These are phyloP conservation scores for Notolabrus celidotus DNA, from an alignment of 2,797 vertebrate species.

Conservation along the genomic window DNA sequence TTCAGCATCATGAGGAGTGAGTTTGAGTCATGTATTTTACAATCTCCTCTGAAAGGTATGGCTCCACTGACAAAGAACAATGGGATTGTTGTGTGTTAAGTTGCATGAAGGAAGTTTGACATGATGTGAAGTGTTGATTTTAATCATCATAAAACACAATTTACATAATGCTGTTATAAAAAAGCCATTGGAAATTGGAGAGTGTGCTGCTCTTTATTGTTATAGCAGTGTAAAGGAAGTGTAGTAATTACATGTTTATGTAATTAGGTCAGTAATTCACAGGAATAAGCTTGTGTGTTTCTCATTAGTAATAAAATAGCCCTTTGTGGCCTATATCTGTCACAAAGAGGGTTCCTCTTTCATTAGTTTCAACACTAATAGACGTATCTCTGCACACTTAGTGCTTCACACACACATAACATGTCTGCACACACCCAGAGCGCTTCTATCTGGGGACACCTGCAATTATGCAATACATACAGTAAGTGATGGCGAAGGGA, in stretches of 20 bases:
- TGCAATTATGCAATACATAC: conserved; percentile 55
- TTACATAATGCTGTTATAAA: conserved; percentile 45
- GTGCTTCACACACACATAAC: conserved; percentile 34
- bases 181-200: conserved; percentile 30
- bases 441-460: conserved; percentile 33
- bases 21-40: conserved; percentile 8
- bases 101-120: background rate
- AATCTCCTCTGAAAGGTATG: background rate
- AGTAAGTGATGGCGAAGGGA: conserved; percentile 9
- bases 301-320: conserved; percentile 68
- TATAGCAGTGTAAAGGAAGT: conserved; percentile 52
- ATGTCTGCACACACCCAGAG: conserved; percentile 10
- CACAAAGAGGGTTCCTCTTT: conserved; percentile 59
- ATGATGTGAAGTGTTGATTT: conserved; percentile 30
- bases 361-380: conserved; percentile 72
- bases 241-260: conserved; percentile 70
- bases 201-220: conserved; percentile 48
- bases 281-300: conserved; percentile 63
- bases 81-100: background rate
- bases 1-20: background rate
- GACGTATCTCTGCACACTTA: conserved; percentile 36
- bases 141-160: conserved; percentile 41
- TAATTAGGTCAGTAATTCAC: conserved; percentile 77
- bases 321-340: conserved; percentile 80
- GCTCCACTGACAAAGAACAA: background rate